phyloP scores from a whole-genome alignment of 2,113 vertebrate genomes.

The Mixornis gularis region DNA sequence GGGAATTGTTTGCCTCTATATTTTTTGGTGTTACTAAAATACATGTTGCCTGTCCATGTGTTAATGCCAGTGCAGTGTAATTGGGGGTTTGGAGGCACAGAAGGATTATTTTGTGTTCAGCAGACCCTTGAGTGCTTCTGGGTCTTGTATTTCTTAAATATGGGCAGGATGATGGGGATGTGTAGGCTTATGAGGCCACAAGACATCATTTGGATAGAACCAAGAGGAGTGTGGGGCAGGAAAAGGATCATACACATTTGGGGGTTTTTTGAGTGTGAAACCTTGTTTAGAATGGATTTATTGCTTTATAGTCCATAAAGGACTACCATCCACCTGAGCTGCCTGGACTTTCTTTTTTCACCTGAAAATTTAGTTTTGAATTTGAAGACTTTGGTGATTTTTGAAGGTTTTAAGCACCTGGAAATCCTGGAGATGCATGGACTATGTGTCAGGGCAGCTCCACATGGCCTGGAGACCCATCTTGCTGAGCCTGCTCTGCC shows the following conservation, averaged over 20 bases:
- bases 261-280: background rate
- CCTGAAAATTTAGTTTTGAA: background rate
- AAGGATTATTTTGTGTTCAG: background rate
- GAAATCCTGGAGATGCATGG: background rate
- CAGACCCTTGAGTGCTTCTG: background rate
- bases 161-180: background rate
- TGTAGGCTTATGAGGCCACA: accelerated
- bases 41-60: accelerated
- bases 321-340: background rate
- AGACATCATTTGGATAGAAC: background rate
- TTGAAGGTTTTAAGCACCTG: background rate
- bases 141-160: background rate
- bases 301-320: background rate
- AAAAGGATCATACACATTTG: background rate
- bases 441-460: background rate
- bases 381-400: background rate
- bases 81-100: background rate
- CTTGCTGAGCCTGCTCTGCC: background rate
- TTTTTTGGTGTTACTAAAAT: background rate
- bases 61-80: background rate
- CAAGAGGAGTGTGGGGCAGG: accelerated
- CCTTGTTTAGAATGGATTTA: background rate
- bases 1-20: background rate
- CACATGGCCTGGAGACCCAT: accelerated
- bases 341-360: background rate